phyloP scores from a whole-genome alignment of 2,113 vertebrate genomes.

The Chrysochloris asiatica region DNA sequence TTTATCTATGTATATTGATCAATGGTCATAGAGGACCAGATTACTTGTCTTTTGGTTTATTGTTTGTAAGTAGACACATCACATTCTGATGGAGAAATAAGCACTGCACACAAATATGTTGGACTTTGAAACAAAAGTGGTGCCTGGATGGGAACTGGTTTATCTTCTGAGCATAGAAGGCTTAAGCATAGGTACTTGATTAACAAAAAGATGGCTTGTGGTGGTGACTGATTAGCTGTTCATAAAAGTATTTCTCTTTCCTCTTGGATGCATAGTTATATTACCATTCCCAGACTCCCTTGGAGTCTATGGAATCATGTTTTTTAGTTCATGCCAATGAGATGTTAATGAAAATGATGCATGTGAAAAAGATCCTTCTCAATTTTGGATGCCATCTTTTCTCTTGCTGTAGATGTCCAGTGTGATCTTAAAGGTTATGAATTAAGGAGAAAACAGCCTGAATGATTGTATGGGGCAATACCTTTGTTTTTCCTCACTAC shows the following conservation, averaged over 20 bases:
- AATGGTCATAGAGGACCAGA: neutral
- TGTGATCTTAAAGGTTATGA: too few species aligned
- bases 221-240: neutral
- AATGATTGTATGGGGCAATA: too few species aligned
- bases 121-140: neutral
- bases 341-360: too few species aligned
- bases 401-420: too few species aligned
- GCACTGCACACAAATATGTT: neutral
- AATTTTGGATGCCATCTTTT: too few species aligned
- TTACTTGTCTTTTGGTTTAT: neutral
- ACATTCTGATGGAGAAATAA: neutral
- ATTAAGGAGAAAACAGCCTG: too few species aligned
- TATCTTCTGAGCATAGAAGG: neutral
- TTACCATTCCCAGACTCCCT: neutral
- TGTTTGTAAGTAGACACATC: conserved; percentile 1
- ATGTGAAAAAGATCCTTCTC: too few species aligned
- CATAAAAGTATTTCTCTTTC: conserved; percentile 26
- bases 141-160: neutral
- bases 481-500: too few species aligned
- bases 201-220: too few species aligned
- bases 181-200: neutral
- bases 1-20: neutral
- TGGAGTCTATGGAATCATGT: too few species aligned
- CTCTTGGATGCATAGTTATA: neutral
- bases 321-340: too few species aligned